Evolutionary conservation across 92 coral and sea anemone species (phyloP).

Genomic region (Epizoanthus scotinus): DNA sequence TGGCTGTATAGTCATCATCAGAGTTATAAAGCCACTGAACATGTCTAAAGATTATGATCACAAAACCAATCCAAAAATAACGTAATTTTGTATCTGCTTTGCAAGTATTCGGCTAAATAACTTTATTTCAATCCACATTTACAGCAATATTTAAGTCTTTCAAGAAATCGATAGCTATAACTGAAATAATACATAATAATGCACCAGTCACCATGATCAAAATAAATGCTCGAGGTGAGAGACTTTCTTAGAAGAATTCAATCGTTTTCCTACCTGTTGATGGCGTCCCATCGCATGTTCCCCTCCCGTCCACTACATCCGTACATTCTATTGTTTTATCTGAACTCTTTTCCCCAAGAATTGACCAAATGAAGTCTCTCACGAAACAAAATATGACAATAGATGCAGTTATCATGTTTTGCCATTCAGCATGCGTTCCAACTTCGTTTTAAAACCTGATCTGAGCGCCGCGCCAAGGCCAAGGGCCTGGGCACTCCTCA

Average conservation of each 20-base stretch:
- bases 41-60: too few relatives aligned
- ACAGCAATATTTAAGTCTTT: neutral
- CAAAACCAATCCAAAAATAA: too few relatives aligned
- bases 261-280: neutral
- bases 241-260: too few relatives aligned
- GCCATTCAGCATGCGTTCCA: neutral
- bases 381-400: conserved; percentile 2
- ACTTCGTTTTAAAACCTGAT: neutral
- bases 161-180: neutral
- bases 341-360: neutral
- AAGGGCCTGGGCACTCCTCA: too few relatives aligned
- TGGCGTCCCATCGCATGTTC: neutral
- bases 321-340: too few relatives aligned
- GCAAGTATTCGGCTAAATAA: neutral
- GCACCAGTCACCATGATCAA: too few relatives aligned
- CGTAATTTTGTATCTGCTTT: too few relatives aligned
- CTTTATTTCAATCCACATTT: neutral
- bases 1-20: too few relatives aligned
- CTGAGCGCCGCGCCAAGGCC: too few relatives aligned
- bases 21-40: too few relatives aligned
- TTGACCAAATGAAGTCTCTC: conserved; percentile 19
- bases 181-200: too few relatives aligned
- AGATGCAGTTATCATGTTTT: conserved; percentile 7
- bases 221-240: too few relatives aligned
- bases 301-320: neutral